Evolutionary conservation across 2,797 vertebrate genomes (phyloP), one percentile per base, ranked within the genome.

Genomic region (Meda fulgida): DNA sequence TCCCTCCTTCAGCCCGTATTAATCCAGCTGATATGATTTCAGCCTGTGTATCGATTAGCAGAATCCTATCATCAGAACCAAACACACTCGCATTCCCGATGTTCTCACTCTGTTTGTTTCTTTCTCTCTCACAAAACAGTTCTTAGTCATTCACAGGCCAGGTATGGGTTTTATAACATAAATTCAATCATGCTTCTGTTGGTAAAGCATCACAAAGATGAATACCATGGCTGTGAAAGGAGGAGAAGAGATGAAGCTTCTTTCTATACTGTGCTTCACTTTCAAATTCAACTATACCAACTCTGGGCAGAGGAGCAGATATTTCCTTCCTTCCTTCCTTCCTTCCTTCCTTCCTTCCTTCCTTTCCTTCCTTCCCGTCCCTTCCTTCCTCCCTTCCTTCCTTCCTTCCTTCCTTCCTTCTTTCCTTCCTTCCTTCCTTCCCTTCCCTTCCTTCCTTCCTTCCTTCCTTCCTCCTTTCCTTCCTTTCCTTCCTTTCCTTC

Each of bases 31-130:
- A 88, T 87, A 86, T 84, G 65, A 80, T 82, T 87, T 60, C 84
- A 80, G 88, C 88, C 89, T 85, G 83, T 89, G 83, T 88, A 92
- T 93, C 55, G 90, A 93, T 91, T 91, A 90, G 87, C 36, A 87
- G 77, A 13, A 69, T 89, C 55, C 70, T 83, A 40, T 83, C 40
- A 75, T 65, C 53, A 60, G 11, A 60, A 34, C 72, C 19, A 10
- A 80, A 38, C 79, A 55, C 48, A 36, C 80, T n/a, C 36, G 23
- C 67, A 81, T 31, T 60, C 36, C 26, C 2, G 14, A 7, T 51
- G 11, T 71, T 71, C 48, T 38, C 48, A 21, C 34, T 26, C 18
- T 3, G 73, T 38, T 21, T 36, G 11, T 81, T 43, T 72, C 13
- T 73, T 26, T 73, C 13, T 73, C 38, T 63, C 26, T 63, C 26